A percentile compares a stretch with the other conserved stretches of the same genome.
These are phyloP conservation scores for Choreutis nemorana DNA, from an alignment of 2,888 invertebrate genomes.

Conservation along the genomic window DNA sequence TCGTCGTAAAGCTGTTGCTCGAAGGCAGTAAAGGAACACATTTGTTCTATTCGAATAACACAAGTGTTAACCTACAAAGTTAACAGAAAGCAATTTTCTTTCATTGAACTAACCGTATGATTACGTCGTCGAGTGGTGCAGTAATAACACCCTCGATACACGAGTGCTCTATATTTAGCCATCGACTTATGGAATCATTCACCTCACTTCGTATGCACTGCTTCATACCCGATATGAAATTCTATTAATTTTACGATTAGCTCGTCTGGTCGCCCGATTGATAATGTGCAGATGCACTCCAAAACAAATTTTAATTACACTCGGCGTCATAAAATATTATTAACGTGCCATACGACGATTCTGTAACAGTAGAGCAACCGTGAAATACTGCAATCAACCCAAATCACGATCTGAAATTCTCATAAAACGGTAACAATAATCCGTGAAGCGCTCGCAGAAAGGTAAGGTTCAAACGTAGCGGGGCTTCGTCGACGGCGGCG, in stretches of 20 bases:
- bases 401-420: slow-evolving; percentile 19
- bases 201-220: slow-evolving; percentile 31
- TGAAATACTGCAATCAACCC: too few species aligned
- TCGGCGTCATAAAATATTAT: too few species aligned
- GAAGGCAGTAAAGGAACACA: too few species aligned
- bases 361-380: slow-evolving; percentile 2
- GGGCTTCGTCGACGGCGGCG: slow-evolving; percentile 30
- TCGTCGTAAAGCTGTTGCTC: too few species aligned
- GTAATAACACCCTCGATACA: slow-evolving; percentile 26
- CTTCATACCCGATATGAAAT: slow-evolving; percentile 17
- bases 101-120: slow-evolving; percentile 4
- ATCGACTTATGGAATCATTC: slow-evolving; percentile 45
- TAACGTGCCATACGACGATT: slow-evolving; percentile 3
- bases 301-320: slow-evolving; percentile 10
- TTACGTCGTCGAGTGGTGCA: slow-evolving; percentile 19
- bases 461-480: slow-evolving; percentile 15
- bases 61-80: background rate
- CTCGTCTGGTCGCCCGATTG: background rate
- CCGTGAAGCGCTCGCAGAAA: slow-evolving; percentile 36
- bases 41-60: too few species aligned
- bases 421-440: slow-evolving; percentile 40
- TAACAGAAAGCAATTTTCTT: background rate
- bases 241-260: slow-evolving; percentile 18
- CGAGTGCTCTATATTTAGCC: slow-evolving; percentile 48
- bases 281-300: slow-evolving; percentile 20